Base-by-base conservation (phyloP, 1,140 invertebrate genomes). In the Drosophila melanogaster region DNA sequence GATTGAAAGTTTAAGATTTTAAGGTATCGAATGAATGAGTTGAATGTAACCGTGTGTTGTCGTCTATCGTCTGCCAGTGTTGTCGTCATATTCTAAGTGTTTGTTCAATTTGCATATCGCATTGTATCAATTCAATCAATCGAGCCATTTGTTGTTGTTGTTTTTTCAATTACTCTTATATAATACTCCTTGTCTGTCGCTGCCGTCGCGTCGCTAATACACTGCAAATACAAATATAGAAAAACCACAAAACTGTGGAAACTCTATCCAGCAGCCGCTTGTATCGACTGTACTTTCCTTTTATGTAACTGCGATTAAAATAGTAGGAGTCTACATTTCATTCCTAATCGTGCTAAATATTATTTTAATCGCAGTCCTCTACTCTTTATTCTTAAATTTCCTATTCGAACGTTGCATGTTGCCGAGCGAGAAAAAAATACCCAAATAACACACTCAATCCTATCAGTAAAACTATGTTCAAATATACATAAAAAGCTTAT, bases 111-210 rank as follows among this genome's bases (percentile, higher is more conserved):
- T 81, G 55, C 79, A 80, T 85, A 60, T 53, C 66, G 60, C 65
- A 75, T 79, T 64, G 56, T 67, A 50, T 61, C 60, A 69, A 54
- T 30, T 37, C 54, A 67, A 43, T 65, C 62, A 65, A 26, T 66
- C 47, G 66, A 64, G 46, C 60, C 81, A 85, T 86, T 86, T 87
- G 81, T 86, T 86, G 81, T 86, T 81, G 79, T 86, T 85, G 78
- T 85, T 86, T 78, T 70, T 60, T 44, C 26, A 44, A 87, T 76
- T 79, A 69, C 30, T 60, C 33, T 56, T 61, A 57, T 61, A 67
- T 51, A 69, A 62, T 62, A 62, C n/a, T 75, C 66, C 77, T 60
- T 79, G 79, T 87, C 75, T 87, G 78, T 87, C 83, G 79, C 86
- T 77, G 81, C 59, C 73, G 64, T 71, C 65, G 50, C 65, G 64